phyloP scores from a whole-genome alignment of 1,140 invertebrate genomes.

The Lepidostoma basale region DNA sequence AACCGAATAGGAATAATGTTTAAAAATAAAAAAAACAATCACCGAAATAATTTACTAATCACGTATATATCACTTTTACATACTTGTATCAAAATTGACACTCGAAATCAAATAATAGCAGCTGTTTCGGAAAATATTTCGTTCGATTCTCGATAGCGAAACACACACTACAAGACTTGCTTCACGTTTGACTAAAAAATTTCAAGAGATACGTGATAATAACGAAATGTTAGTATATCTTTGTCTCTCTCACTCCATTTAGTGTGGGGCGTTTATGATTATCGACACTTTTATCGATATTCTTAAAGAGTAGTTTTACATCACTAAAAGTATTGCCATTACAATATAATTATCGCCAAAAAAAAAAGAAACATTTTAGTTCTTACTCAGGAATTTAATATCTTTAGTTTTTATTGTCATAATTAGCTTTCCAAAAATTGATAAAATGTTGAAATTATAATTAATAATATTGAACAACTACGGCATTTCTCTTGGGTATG shows the following conservation, averaged over 20 bases:
- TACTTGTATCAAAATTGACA: slow-evolving; percentile 18
- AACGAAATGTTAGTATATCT: background rate
- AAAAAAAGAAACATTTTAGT: too few relatives aligned
- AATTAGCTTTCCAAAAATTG: too few relatives aligned
- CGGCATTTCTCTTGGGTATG: too few relatives aligned
- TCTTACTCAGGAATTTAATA: background rate
- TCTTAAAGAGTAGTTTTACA: too few relatives aligned
- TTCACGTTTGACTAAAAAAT: slow-evolving; percentile 22
- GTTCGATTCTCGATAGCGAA: slow-evolving; percentile 31
- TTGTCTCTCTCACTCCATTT: slow-evolving; percentile 12
- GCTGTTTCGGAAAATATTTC: slow-evolving; percentile 36
- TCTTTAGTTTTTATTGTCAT: too few relatives aligned
- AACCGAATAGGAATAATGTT: slow-evolving; percentile 9
- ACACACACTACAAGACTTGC: slow-evolving; percentile 26
- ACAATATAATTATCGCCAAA: too few relatives aligned
- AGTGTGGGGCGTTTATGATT: too few relatives aligned
- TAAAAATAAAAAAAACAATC: slow-evolving; percentile 3
- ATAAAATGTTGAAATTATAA: too few relatives aligned
- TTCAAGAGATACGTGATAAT: background rate
- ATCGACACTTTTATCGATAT: too few relatives aligned
- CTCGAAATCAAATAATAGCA: slow-evolving; percentile 32
- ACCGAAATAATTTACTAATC: slow-evolving; percentile 15
- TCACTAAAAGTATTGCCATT: too few relatives aligned
- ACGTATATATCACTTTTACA: slow-evolving; percentile 27
- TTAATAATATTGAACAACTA: too few relatives aligned